A percentile compares a stretch with the other conserved stretches of the same genome.
Evolutionary conservation across 2,797 vertebrate genomes (phyloP).

Genomic region (Paramormyrops hopkinsi): DNA sequence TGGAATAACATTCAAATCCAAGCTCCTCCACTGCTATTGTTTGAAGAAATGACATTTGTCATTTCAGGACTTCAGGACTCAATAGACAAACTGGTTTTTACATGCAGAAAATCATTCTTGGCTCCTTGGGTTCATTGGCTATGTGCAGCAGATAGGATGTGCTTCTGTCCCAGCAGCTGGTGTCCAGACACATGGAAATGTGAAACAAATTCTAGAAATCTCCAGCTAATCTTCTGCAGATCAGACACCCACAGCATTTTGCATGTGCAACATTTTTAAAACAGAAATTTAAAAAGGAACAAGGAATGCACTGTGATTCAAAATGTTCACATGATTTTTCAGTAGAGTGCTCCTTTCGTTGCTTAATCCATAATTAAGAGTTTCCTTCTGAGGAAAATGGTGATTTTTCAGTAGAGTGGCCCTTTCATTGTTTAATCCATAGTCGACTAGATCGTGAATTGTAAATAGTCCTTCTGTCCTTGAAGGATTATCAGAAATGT

Average conservation of each 20-base stretch:
- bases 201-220: slow-evolving; percentile 42
- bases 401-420: not conserved
- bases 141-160: slow-evolving; percentile 48
- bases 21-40: not conserved
- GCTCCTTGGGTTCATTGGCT: slow-evolving; percentile 55
- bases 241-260: slow-evolving; percentile 9
- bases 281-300: not conserved
- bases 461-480: not conserved
- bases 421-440: not conserved
- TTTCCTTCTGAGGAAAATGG: not conserved
- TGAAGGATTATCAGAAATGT: not conserved
- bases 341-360: not conserved
- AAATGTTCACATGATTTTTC: not conserved
- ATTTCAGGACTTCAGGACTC: not conserved
- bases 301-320: not conserved
- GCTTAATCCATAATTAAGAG: not conserved
- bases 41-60: not conserved
- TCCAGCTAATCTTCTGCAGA: slow-evolving; percentile 24
- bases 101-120: not conserved
- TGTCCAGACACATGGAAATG: slow-evolving; percentile 36
- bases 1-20: not conserved
- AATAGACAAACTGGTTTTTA: not conserved
- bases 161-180: slow-evolving; percentile 57
- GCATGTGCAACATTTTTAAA: not conserved
- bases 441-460: not conserved